A percentile compares a stretch with the other conserved stretches of the same genome.
Evolutionary conservation across 2,113 vertebrate genomes (phyloP).

Genomic region (Ciconia boyciana): DNA sequence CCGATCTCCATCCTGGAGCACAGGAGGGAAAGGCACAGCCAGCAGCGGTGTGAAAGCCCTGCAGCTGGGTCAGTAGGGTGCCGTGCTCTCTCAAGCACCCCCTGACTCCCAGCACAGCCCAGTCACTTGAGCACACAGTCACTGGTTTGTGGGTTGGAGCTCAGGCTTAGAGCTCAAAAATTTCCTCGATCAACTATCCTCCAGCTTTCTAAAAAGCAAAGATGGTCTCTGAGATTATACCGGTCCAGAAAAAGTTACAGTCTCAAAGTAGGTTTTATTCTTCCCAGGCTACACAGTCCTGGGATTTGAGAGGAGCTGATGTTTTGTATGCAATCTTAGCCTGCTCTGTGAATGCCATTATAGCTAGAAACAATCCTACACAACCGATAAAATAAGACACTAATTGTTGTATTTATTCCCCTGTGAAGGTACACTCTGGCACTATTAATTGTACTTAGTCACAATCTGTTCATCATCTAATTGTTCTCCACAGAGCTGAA

Average conservation of each 20-base stretch:
- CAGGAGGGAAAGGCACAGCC: neutral
- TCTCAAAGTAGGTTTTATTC: neutral
- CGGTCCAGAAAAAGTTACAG: neutral
- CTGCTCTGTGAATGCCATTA: neutral
- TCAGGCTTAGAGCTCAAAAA: neutral
- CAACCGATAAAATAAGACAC: conserved; percentile 32
- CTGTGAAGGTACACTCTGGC: neutral
- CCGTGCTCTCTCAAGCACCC: accelerated
- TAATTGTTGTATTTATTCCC: conserved; percentile 60
- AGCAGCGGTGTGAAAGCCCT: neutral
- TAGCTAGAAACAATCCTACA: conserved; percentile 42
- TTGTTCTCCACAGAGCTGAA: conserved; percentile 19
- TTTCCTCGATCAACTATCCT: neutral
- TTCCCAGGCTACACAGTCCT: neutral
- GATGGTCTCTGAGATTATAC: neutral
- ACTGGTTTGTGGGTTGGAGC: accelerated
- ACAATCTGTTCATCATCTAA: conserved; percentile 53
- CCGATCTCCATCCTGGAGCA: neutral
- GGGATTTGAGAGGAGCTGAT: neutral
- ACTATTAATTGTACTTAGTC: conserved; percentile 56
- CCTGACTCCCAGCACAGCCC: neutral
- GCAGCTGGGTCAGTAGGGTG: neutral
- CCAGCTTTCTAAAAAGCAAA: neutral
- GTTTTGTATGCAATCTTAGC: neutral
- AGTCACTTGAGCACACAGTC: neutral